Conservation (phyloP, 2,797 vertebrate species). For the Falco cherrug region DNA sequence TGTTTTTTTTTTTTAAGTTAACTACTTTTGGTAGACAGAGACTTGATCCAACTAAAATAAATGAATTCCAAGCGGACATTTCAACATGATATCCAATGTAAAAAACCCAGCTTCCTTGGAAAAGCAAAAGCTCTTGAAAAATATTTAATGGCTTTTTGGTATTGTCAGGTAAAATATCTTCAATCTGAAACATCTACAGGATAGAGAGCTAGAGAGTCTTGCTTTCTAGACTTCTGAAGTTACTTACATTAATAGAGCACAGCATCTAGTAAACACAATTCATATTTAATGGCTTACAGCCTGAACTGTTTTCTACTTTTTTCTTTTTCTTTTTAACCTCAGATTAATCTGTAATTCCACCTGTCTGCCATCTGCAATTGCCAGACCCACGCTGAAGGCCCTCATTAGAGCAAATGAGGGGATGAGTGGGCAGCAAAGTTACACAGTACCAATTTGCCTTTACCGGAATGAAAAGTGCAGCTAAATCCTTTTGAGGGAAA, state of each 20-base stretch:
- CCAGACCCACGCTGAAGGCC: background rate
- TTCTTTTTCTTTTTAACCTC: background rate
- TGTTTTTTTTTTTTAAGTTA: background rate
- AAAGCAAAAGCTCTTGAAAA: background rate
- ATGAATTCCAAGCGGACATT: background rate
- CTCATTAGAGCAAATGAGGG: constrained; percentile 35
- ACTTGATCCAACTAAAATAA: background rate
- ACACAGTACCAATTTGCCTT: constrained; percentile 24
- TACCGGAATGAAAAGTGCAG: constrained; percentile 33
- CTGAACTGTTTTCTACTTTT: background rate
- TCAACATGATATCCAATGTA: background rate
- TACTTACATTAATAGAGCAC: background rate
- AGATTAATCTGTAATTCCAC: background rate
- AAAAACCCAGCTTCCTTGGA: background rate
- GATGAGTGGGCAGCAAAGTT: constrained; percentile 14
- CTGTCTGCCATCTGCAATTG: constrained; percentile 16
- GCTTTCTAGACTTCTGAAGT: background rate
- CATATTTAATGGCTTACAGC: background rate
- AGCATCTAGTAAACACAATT: background rate
- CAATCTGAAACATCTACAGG: background rate
- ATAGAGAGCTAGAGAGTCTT: background rate
- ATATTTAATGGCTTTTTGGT: background rate
- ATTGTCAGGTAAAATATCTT: background rate
- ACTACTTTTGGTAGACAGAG: background rate
- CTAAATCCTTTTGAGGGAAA: background rate